Evolutionary conservation across 2,797 vertebrate genomes (phyloP).

Genomic region (Betta splendens): DNA sequence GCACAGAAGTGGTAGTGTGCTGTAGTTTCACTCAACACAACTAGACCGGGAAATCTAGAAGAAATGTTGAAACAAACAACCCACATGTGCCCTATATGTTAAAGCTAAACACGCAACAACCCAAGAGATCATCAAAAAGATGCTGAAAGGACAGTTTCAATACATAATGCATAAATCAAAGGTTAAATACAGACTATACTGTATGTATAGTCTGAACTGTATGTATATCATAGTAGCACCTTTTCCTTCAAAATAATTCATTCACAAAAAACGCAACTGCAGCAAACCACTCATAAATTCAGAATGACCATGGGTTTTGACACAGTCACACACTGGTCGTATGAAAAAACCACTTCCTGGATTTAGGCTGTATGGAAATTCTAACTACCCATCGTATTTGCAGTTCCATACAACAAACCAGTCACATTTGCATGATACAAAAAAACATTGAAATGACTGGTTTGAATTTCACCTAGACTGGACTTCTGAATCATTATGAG

Average conservation of each 20-base stretch:
- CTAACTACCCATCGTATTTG: neutral
- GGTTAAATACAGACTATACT: too few species aligned
- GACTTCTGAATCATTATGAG: neutral
- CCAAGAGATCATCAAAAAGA: conserved; percentile 13
- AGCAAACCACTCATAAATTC: too few species aligned
- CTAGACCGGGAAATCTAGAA: conserved; percentile 33
- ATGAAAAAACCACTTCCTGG: neutral
- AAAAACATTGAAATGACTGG: neutral
- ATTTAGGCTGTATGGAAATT: conserved; percentile 16
- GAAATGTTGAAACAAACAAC: conserved; percentile 19
- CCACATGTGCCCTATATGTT: conserved; percentile 15
- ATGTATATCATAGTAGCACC: too few species aligned
- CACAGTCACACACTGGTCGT: neutral
- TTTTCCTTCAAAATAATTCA: too few species aligned
- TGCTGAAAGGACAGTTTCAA: neutral
- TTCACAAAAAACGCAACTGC: too few species aligned
- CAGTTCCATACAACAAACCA: neutral
- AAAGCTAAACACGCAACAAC: too few species aligned
- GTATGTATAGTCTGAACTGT: too few species aligned
- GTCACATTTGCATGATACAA: conserved; percentile 9
- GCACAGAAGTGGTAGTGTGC: conserved; percentile 46
- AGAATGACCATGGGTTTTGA: too few species aligned
- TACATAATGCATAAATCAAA: neutral
- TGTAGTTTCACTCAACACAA: conserved; percentile 38
- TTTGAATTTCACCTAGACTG: neutral